A percentile compares a stretch with the other conserved stretches of the same genome.
Conservation (phyloP, 2,113 vertebrate species). For the Ailuropoda melanoleuca region DNA sequence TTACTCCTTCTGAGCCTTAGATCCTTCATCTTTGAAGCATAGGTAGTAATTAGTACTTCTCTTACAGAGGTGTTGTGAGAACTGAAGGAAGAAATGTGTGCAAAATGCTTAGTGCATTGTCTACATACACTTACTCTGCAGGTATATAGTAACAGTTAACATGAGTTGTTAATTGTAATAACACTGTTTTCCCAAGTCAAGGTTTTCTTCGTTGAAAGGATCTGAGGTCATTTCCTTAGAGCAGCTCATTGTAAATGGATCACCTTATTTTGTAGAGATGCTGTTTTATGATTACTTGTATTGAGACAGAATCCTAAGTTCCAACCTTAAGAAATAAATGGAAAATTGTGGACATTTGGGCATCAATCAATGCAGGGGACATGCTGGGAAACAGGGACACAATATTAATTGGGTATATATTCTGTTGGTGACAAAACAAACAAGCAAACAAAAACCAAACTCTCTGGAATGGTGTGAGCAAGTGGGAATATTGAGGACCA, state of each 20-base stretch:
- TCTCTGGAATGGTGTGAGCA: not conserved
- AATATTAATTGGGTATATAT: not conserved
- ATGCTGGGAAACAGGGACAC: not conserved
- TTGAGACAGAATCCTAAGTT: not conserved
- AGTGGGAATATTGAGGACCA: too few species aligned
- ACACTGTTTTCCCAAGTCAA: not conserved
- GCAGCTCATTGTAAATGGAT: not conserved
- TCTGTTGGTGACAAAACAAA: not conserved
- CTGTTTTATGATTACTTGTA: not conserved
- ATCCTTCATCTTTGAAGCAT: not conserved
- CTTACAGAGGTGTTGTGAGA: not conserved
- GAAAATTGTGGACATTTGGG: not conserved
- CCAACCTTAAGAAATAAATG: not conserved
- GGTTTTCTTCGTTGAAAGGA: not conserved
- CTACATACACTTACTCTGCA: not conserved
- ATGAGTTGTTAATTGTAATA: not conserved
- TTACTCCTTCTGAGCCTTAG: not conserved
- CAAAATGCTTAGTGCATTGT: not conserved
- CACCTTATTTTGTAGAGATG: not conserved
- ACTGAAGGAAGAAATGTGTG: not conserved
- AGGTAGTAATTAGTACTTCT: not conserved
- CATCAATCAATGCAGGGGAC: not conserved
- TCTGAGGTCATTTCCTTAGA: not conserved
- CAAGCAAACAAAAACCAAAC: not conserved
- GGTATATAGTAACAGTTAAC: not conserved